Evolutionary conservation across 2,113 vertebrate genomes (phyloP), one percentile per base, ranked within the genome.

Genomic region (Anarhynchus alexandrinus): DNA sequence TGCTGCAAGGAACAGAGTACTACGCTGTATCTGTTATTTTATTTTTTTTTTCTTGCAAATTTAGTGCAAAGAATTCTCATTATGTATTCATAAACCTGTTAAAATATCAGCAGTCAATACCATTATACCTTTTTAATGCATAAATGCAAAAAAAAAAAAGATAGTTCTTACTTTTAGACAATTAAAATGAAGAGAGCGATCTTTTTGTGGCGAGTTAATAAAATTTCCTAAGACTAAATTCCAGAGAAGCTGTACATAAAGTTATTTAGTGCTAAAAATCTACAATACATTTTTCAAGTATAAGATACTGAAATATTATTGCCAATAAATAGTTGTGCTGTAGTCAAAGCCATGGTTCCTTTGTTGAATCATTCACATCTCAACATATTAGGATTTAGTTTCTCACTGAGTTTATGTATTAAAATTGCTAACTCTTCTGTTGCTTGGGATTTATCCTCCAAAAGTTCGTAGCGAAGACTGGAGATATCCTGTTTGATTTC

Each of bases 401-500:
- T 99, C 93, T 98, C 98, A 79, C 98, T 98, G 96, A 99, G 98
- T 97, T 99, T 99, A 86, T 99, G 99, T 92, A 99, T 99, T 55
- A 99, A 97, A 76, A 98, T 73, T 21, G 99, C 98, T 51, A 99
- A 93, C 82, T 99, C 99, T 87, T 99, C 98, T 12, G 99, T 99
- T 10, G 98, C 98, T 96, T 99, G 98, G 82, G 98, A 99, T 76
- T 99, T 99, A 90, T 99, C 99, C 89, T 99, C 99, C 93, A 99
- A 70, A 67, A 99, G 98, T 94, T 99, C 99, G 4, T 99, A 99
- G 54, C 99, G 98, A 91, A 99, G 98, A 91, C 99, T 99, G 90
- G 99, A 99, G 90, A 99, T 99, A 86, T 99, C 99, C 96, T 99
- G 99, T 88, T 99, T 99, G 96, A 99, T 99, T 98, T 99, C 99